These are phyloP conservation scores for Saturnia pavonia DNA, from an alignment of 2,888 invertebrate genomes.

Conservation along the genomic window DNA sequence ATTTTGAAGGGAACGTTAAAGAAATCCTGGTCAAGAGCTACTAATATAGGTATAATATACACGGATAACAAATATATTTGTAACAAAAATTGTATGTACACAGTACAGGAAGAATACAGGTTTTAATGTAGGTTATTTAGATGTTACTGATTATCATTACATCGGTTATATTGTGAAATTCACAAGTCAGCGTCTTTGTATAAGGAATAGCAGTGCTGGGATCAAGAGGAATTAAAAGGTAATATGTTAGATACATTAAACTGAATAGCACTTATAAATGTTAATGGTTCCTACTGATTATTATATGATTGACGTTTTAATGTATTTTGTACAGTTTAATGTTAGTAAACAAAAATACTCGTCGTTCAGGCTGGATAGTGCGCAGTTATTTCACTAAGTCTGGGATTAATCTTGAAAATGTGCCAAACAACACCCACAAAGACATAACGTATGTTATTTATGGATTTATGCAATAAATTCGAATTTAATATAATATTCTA, in stretches of 20 bases:
- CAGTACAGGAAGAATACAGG: not conserved
- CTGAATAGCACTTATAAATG: not conserved
- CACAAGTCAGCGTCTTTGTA: not conserved
- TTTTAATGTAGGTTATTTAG: not conserved
- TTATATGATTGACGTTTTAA: slow-evolving; percentile 6
- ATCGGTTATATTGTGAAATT: not conserved
- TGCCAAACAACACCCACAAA: slow-evolving; percentile 35
- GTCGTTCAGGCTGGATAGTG: slow-evolving; percentile 22
- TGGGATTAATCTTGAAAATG: slow-evolving; percentile 32
- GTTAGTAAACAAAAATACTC: slow-evolving; percentile 15
- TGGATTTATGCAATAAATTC: slow-evolving; percentile 25
- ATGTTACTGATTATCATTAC: not conserved
- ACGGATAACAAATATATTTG: no score
- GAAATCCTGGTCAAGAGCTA: no score
- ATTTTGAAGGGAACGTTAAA: no score
- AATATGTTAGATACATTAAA: not conserved
- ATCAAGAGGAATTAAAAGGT: not conserved
- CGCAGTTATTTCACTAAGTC: slow-evolving; percentile 24
- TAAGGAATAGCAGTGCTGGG: not conserved
- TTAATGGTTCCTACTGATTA: not conserved
- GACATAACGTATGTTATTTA: slow-evolving; percentile 30
- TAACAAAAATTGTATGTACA: not conserved
- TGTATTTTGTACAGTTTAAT: slow-evolving; percentile 6
- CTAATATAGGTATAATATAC: no score
- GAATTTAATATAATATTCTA: not conserved